phyloP scores from a whole-genome alignment of 2,888 invertebrate species.

The Neoaliturus tenellus region DNA sequence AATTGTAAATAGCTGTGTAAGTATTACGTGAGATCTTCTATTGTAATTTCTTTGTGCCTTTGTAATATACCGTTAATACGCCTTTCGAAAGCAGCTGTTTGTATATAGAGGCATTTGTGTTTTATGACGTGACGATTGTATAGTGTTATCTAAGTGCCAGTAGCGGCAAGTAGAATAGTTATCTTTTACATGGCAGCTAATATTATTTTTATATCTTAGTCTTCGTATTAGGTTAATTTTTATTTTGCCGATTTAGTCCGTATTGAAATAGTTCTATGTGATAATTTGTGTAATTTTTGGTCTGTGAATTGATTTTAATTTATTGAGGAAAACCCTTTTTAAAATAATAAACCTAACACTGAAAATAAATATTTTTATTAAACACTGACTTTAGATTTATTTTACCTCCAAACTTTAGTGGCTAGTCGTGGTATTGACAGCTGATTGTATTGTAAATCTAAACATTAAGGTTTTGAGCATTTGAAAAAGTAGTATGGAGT shows the following conservation, averaged over 20 bases:
- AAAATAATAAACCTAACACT: constrained; percentile 44
- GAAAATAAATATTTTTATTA: constrained; percentile 49
- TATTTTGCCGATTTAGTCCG: constrained; percentile 28
- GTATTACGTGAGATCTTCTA: neutral
- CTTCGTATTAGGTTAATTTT: neutral
- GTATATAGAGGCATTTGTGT: neutral
- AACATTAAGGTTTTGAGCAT: neutral
- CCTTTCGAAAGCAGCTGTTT: constrained; percentile 20
- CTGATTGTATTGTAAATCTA: neutral
- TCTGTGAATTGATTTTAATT: constrained; percentile 57
- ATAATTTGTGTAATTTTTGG: neutral
- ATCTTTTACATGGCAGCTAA: constrained; percentile 17
- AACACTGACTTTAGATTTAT: neutral
- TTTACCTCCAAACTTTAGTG: neutral
- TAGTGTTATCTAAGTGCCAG: constrained; percentile 23
- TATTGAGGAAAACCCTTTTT: constrained; percentile 51
- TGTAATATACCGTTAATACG: neutral
- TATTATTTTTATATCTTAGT: constrained; percentile 33
- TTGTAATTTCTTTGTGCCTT: constrained; percentile 7
- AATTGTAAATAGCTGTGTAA: constrained; percentile 9
- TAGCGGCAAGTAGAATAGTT: neutral
- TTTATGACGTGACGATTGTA: neutral
- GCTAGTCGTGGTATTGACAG: neutral
- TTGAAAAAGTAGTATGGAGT: neutral
- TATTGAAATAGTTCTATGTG: constrained; percentile 37